These are phyloP conservation scores for Pachypanchax playfairii DNA, from an alignment of 2,113 vertebrate species.

Conservation along the genomic window DNA sequence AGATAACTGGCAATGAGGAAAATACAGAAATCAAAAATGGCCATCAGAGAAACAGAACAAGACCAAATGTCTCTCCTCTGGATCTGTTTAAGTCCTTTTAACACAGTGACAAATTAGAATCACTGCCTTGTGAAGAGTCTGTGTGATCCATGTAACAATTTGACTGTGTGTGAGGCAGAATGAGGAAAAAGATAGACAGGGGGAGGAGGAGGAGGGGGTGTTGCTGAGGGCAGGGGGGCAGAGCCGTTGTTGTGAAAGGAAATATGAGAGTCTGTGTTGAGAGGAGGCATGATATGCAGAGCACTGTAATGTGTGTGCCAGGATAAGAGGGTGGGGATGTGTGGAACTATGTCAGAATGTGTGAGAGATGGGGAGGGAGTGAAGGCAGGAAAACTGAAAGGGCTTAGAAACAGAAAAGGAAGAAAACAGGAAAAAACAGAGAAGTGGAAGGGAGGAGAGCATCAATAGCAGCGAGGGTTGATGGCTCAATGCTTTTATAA, in stretches of 20 bases:
- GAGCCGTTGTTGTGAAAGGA: conserved; percentile 65
- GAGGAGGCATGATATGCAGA: conserved; percentile 55
- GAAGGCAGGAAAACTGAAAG: conserved; percentile 47
- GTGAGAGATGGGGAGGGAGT: conserved; percentile 61
- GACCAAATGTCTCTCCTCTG: conserved; percentile 45
- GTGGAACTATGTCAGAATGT: conserved; percentile 66
- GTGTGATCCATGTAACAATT: conserved; percentile 57
- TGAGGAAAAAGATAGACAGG: conserved; percentile 38
- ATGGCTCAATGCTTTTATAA: conserved; percentile 32
- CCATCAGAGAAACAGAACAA: conserved; percentile 6
- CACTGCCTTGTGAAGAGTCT: conserved; percentile 42
- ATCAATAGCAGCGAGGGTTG: conserved; percentile 24
- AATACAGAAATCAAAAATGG: conserved; percentile 12
- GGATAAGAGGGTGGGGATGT: conserved; percentile 59
- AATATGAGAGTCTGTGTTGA: conserved; percentile 67
- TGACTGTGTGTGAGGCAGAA: conserved; percentile 28
- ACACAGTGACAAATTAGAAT: conserved; percentile 63
- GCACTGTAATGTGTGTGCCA: conserved; percentile 59
- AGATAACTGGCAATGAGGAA: conserved; percentile 24
- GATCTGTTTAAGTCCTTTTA: conserved; percentile 55
- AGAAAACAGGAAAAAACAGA: conserved; percentile 49
- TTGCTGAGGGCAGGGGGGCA: conserved; percentile 25
- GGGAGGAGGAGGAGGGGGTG: conserved; percentile 39
- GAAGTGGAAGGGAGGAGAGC: conserved; percentile 53
- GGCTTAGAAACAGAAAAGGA: conserved; percentile 56